phyloP scores from a whole-genome alignment of 2,888 invertebrate species.

The Phragmatobia fuliginosa region DNA sequence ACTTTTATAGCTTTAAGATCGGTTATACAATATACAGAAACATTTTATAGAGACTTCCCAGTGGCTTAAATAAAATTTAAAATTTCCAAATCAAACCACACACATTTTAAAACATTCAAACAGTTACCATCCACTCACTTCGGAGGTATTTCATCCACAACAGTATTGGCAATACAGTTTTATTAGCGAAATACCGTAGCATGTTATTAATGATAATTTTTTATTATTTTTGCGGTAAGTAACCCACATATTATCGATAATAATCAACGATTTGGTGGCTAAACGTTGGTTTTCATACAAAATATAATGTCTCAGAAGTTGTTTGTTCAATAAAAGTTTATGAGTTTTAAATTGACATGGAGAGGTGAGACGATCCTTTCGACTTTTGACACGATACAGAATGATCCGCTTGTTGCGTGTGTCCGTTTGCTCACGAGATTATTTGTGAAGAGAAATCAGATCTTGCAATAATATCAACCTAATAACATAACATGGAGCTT shows the following conservation, averaged over 20 bases:
- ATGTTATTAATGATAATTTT: constrained; percentile 49
- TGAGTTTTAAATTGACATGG: constrained; percentile 74
- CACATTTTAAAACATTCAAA: not conserved
- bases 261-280: constrained; percentile 40
- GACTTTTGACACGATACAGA: constrained; percentile 75
- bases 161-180: constrained; percentile 42
- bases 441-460: too few species aligned
- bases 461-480: too few species aligned
- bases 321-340: constrained; percentile 74
- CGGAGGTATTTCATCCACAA: constrained; percentile 12
- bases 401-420: constrained; percentile 63
- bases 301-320: constrained; percentile 55
- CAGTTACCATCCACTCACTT: constrained; percentile 15
- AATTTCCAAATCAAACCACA: not conserved
- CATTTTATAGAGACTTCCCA: not conserved
- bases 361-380: constrained; percentile 64
- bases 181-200: constrained; percentile 50
- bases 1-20: too few species aligned
- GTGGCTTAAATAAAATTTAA: not conserved
- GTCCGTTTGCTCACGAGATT: constrained; percentile 57
- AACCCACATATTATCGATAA: constrained; percentile 45
- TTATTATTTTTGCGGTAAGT: constrained; percentile 28
- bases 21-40: too few species aligned
- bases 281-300: constrained; percentile 42
- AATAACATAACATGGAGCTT: too few species aligned